phyloP scores from a whole-genome alignment of 37 sponge, comb jelly and placozoan species.

The Tethya wilhelma region DNA sequence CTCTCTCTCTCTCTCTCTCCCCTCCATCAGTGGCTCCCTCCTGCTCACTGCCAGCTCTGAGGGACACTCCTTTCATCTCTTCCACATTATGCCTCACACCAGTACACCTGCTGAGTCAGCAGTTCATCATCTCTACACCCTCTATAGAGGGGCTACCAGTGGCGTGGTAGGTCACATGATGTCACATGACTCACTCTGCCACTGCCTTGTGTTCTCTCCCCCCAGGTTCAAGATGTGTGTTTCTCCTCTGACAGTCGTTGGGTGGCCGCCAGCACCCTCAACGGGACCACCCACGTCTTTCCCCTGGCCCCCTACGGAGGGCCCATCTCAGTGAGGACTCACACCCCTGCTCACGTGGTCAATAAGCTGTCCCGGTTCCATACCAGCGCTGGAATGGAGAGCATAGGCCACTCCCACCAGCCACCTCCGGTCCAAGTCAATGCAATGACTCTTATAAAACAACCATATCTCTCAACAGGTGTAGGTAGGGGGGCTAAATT shows the following conservation, averaged over 20 bases:
- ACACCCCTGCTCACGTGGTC: constrained; percentile 77
- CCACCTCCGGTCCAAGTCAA: constrained; percentile 31
- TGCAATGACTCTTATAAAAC: constrained; percentile 76
- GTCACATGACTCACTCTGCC: neutral
- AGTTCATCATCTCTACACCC: constrained; percentile 90
- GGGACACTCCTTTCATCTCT: constrained; percentile 91
- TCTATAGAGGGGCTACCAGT: constrained; percentile 90
- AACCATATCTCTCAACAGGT: constrained; percentile 66
- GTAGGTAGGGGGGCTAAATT: no score
- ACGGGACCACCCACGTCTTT: constrained; percentile 95
- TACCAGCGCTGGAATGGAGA: constrained; percentile 94
- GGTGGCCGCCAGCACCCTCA: constrained; percentile 82
- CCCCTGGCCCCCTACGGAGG: constrained; percentile 97
- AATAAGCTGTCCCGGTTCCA: constrained; percentile 89
- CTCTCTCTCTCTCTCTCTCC: neutral
- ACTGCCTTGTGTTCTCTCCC: neutral
- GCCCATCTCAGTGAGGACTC: constrained; percentile 79
- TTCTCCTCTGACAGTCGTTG: constrained; percentile 93
- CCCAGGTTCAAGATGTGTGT: constrained; percentile 82
- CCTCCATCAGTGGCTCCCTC: constrained; percentile 80
- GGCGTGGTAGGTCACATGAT: constrained; percentile 66
- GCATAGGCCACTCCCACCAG: neutral
- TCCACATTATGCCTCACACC: constrained; percentile 86
- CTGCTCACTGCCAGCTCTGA: constrained; percentile 87
- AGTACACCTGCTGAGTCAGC: constrained; percentile 67